These are phyloP conservation scores for Pandion haliaetus DNA, from an alignment of 2,113 vertebrate genomes.

Conservation along the genomic window DNA sequence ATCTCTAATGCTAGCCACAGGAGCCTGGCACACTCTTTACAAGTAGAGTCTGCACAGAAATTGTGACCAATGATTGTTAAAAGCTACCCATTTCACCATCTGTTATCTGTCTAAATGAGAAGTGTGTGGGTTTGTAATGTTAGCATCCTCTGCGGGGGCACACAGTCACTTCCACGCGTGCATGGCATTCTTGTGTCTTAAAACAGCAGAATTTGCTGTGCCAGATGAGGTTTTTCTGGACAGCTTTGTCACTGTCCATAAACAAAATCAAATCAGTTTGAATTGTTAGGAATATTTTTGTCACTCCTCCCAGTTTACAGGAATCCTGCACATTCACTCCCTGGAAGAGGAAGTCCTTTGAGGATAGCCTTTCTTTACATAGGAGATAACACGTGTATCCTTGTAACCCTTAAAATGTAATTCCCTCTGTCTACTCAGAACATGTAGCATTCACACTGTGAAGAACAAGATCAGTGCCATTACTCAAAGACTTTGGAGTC, in stretches of 20 bases:
- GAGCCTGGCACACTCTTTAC: not conserved
- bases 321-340: not conserved
- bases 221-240: not conserved
- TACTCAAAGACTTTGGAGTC: not conserved
- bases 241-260: not conserved
- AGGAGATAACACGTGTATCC: not conserved
- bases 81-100: not conserved
- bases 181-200: rapidly evolving
- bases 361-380: not conserved
- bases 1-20: not conserved
- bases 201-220: not conserved
- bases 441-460: not conserved
- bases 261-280: not conserved
- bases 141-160: not conserved
- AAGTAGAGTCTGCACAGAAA: not conserved
- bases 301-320: not conserved
- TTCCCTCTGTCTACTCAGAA: not conserved
- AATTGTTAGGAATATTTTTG: not conserved
- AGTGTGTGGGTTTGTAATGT: not conserved
- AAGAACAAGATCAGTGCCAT: not conserved
- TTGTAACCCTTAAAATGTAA: not conserved
- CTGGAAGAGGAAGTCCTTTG: not conserved
- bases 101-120: not conserved
- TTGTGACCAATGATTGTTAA: not conserved
- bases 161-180: rapidly evolving